These are phyloP conservation scores for Zonitis immaculata DNA, from an alignment of 2,888 invertebrate species.

Conservation along the genomic window DNA sequence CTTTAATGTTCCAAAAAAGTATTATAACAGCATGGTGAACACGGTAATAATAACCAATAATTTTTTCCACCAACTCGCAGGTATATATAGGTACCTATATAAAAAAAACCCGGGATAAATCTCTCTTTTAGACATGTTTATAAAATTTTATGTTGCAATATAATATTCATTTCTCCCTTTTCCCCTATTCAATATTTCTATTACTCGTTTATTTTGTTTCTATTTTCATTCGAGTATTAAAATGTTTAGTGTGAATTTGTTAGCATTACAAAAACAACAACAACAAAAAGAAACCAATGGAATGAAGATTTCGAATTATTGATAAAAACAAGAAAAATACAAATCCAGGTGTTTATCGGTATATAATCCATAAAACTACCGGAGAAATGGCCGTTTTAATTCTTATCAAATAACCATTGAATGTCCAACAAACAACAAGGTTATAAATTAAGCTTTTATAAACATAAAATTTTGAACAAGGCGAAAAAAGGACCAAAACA, in stretches of 20 bases:
- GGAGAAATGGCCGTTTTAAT: constrained; percentile 5
- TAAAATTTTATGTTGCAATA: constrained; percentile 3
- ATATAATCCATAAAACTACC: background rate
- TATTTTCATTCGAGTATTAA: no score
- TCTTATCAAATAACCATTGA: constrained; percentile 8
- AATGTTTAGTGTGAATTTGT: background rate
- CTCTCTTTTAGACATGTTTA: constrained; percentile 17
- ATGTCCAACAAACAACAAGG: constrained; percentile 4
- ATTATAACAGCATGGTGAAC: constrained; percentile 37
- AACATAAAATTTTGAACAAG: no score
- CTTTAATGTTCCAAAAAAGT: constrained; percentile 40
- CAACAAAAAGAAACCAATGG: no score
- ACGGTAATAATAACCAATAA: constrained; percentile 36
- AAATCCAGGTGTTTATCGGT: background rate
- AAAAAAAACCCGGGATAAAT: constrained; percentile 19
- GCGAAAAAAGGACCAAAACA: no score
- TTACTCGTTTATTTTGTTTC: background rate
- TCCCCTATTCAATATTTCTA: background rate
- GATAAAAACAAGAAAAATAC: background rate
- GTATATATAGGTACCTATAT: no score
- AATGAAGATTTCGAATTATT: no score
- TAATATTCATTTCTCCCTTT: background rate
- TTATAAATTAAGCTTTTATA: constrained; percentile 5
- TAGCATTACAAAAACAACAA: no score
- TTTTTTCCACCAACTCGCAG: constrained; percentile 36